Evolutionary conservation across 2,888 invertebrate species (phyloP), one percentile per base, ranked within the genome.

Genomic region (Troilus luridus): DNA sequence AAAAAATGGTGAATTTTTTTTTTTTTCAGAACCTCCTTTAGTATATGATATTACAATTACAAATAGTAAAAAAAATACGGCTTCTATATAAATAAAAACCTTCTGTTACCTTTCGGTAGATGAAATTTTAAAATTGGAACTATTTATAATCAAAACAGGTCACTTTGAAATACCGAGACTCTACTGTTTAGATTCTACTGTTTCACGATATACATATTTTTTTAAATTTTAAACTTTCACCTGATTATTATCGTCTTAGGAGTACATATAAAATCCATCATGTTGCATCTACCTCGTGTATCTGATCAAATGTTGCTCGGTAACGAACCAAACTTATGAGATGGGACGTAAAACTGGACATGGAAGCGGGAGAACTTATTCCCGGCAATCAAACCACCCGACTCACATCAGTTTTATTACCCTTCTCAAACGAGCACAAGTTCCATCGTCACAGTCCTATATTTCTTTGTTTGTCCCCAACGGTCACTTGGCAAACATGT

Each of bases 401-500:
- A 19, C 27, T 77, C 72, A 77, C 72, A 77, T 77, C 72, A 77
- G 72, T 77, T 77, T 77, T 77, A 77, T 77, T 41, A 27, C 72
- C 41, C 72, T 77, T 9, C 72, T 77, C 72, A 77, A 77, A 27
- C 17, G 72, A 77, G 41, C 72, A 77, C 72, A 77, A 77, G 72
- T 77, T 77, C 27, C 41, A 77, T 77, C 72, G 72, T 77, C 41
- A 77, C 72, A 19, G 41, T 8, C 19, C 72, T 77, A 77, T 77
- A 77, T 77, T 77, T 77, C 41, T 77, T 77, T 77, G 72, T 77
- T 77, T 41, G 41, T 77, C 41, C 24, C 72, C 72, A 24, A 41
- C 72, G 72, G 72, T 77, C 72, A 77, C 72, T 77, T 5, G 17
- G 72, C 72, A 77, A 77, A 77, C 72, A 77, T 77, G 72, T 77